Base-by-base conservation (phyloP, 2,113 vertebrate genomes). In the Synodontis membranacea region DNA sequence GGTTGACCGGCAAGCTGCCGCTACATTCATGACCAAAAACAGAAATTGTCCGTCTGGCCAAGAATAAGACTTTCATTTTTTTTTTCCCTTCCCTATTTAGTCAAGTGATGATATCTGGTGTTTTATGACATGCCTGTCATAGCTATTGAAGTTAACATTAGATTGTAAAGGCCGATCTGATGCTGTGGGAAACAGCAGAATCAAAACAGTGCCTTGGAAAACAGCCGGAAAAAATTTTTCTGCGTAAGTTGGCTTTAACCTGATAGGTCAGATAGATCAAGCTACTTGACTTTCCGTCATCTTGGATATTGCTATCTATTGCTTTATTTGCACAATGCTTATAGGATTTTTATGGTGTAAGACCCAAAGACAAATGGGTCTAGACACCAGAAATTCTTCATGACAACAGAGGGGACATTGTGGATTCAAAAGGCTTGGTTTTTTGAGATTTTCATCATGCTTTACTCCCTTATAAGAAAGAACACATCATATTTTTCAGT, bases 1-100 rank as follows among this genome's bases (percentile, higher is more conserved):
- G 87, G 44, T 66, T 88, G 75, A 90, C 90, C 90, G 34, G 86
- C 84, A 84, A 31, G 48, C 87, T 89, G 84, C 88, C 74, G 17
- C 80, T 81, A 78, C 89, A 84, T 78, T 81, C 84, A 83, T 82
- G 72, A 82, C 82, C 75, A 80, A 86, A 88, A 89, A 86, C 89
- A 86, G 80, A 88, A 86, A 84, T 88, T 76, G 25, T 23, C 70
- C 44, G 68, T 89, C 81, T 88, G 84, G 80, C 84, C 89, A 86
- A 80, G 60, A 88, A 85, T 80, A 75, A 66, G 54, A 54, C 44
- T 52, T 75, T 48, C 8, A 11, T 34, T 75, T 82, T 60, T 44
- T 54, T 31, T 21, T 17, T 28, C 25, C 31, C 64, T 70, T 80
- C 78, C 68, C 66, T 64, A 25, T 58, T 88, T 86, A 81, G 84